Evolutionary conservation across 2,888 invertebrate species (phyloP).

Genomic region (Meteorus cinctellus): DNA sequence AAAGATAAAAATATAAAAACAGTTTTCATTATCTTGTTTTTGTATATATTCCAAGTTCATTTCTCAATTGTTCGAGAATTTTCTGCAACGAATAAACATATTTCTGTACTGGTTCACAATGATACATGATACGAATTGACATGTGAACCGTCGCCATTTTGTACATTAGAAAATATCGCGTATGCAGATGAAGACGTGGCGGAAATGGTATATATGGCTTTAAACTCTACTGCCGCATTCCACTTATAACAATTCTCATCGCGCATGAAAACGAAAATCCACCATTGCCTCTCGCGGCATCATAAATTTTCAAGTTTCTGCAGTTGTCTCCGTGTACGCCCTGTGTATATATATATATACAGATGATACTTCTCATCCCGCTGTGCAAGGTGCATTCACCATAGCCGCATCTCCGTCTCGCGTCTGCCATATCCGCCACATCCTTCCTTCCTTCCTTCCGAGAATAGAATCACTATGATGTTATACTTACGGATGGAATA

Average conservation of each 20-base stretch:
- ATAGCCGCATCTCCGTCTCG: conserved; percentile 27
- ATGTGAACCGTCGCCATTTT: too few species aligned
- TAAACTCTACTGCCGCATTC: conserved; percentile 2
- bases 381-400: conserved; percentile 31
- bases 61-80: too few species aligned
- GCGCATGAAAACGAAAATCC: conserved; percentile 60
- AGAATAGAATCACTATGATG: conserved; percentile 54
- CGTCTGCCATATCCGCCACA: conserved; percentile 44
- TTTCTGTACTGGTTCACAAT: too few species aligned
- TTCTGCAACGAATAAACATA: too few species aligned
- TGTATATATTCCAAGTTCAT: too few species aligned
- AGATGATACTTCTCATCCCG: background rate
- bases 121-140: background rate
- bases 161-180: conserved; percentile 11
- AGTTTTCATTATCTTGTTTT: too few species aligned
- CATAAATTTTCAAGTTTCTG: conserved; percentile 68
- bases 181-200: conserved; percentile 31
- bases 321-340: conserved; percentile 61
- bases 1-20: too few species aligned
- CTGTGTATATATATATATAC: conserved; percentile 33
- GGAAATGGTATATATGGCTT: conserved; percentile 21
- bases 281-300: conserved; percentile 51
- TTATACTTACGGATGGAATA: conserved; percentile 54
- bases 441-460: conserved; percentile 58
- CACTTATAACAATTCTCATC: conserved; percentile 27